Base-by-base conservation (phyloP, 2,888 invertebrate genomes). In the Timema cristinae region DNA sequence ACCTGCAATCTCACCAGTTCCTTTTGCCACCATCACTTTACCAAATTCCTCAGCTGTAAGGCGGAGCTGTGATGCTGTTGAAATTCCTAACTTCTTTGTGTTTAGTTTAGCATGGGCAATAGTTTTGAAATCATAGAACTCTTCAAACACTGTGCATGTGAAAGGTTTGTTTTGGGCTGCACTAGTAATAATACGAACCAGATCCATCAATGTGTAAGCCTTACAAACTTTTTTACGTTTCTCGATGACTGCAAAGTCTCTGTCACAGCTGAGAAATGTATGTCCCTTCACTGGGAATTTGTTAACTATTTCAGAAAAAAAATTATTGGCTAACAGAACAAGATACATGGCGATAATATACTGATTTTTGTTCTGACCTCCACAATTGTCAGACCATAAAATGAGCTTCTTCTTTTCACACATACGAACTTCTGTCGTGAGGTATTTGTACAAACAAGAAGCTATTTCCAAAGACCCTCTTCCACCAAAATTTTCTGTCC, bases 351-450 rank as follows among this genome's bases (percentile, higher is more conserved):
- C 32, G 48, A 63, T 5, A 13, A 63, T 32, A 63, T 47, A 47
- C 63, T 47, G 5, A 47, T 47, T 63, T 1, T 63, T 63, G 7
- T 63, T 61, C 48, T 63, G 47, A 63, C 47, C 63, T 32, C 47
- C 47, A 9, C 63, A 63, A 63, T 63, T 63, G 13, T 8, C 47
- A 13, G 63, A 63, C 63, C 63, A 63, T 48, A 63, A 63, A 63
- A 63, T 32, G 9, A 63, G 48, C 63, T 63, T 63, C 32, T 63
- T 63, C 9, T 63, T 63, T n/a, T 63, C 47, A 32, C 32, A 32
- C 48, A 48, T 7, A 32, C 11, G 48, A 8, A 63, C 63, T 63
- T 63, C 32, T 63, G 63, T 32, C 48, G 63, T 47, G 6, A 63
- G 11, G 47, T 63, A 63, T 63, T 8, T 63, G 47, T 11, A 63